Evolutionary conservation across 2,113 vertebrate genomes (phyloP), one percentile per base, ranked within the genome.

Genomic region (Alosa alosa): DNA sequence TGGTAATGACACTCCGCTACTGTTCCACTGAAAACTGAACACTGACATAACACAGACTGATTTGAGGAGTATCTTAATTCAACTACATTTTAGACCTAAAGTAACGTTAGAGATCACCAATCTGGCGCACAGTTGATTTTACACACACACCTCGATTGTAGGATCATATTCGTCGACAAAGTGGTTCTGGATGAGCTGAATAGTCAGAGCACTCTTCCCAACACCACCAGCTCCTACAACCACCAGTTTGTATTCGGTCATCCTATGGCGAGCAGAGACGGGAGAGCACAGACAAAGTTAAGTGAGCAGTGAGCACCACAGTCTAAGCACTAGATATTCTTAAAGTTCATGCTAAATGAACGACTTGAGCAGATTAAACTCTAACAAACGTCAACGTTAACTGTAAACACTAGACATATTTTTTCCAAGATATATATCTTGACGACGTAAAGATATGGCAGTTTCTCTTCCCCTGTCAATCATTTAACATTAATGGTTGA

Each of bases 161-260:
- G 95, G 95, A 84, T 96, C 95, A 57, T 95, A 95, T 72, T 95
- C 94, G 22, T 96, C 96, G 45, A 96, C 96, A 85, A 97, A 96
- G 90, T 96, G 96, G 87, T 96, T 96, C 90, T 97, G 96, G 90
- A 96, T 96, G 89, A 97, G 94, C 89, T 97, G 96, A 86, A 97
- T 97, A 86, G 96, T 97, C 46, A 97, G 93, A 0, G 96, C 96
- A 57, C 96, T 97, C 93, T 97, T 97, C n/a, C 96, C 96, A 84
- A 97, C 96, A 15, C 96, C 96, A 90, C 96, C 96, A 83, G 95
- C 96, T 6, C 96, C 96, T 36, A 96, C 96, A 87, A 96, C 96
- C 86, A 97, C 96, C 31, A 97, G 94, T 83, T 97, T 97, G 90
- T 97, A 97, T 91, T 97, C 96, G 0, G 96, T 97, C 96, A 97